A percentile compares a stretch with the other conserved stretches of the same genome.
These are phyloP conservation scores for Chaitophorus viminalis DNA, from an alignment of 2,888 invertebrate genomes.

Conservation along the genomic window DNA sequence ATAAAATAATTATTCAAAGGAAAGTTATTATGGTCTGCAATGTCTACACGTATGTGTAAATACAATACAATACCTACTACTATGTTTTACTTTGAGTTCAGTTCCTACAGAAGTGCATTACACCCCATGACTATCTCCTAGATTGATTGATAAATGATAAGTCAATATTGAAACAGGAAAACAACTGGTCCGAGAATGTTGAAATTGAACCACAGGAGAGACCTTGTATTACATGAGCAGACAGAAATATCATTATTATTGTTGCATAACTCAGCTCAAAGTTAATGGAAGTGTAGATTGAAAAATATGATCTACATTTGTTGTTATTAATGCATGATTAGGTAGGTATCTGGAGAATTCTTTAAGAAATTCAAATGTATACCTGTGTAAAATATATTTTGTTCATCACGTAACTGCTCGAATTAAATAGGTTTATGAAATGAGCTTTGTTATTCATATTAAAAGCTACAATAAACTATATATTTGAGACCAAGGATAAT, in stretches of 20 bases:
- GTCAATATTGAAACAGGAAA: slow-evolving; percentile 60
- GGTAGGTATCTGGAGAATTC: slow-evolving; percentile 9
- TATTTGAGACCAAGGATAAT: slow-evolving; percentile 15
- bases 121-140: slow-evolving; percentile 1
- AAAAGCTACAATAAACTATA: background rate
- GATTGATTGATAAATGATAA: slow-evolving; percentile 60
- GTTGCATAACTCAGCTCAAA: slow-evolving; percentile 36
- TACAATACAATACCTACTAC: background rate
- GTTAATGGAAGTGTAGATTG: slow-evolving; percentile 61
- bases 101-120: slow-evolving; percentile 8
- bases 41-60: background rate
- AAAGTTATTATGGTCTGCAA: slow-evolving; percentile 5
- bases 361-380: slow-evolving; percentile 3
- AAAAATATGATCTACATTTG: slow-evolving; percentile 60
- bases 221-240: slow-evolving; percentile 55
- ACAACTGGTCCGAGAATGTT: slow-evolving; percentile 58
- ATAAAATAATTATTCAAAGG: background rate
- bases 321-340: slow-evolving; percentile 43
- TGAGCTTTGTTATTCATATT: slow-evolving; percentile 24
- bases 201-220: slow-evolving; percentile 59
- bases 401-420: slow-evolving; percentile 22
- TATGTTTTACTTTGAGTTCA: background rate
- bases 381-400: slow-evolving; percentile 26
- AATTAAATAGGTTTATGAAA: slow-evolving; percentile 2
- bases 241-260: slow-evolving; percentile 59